A percentile compares a stretch with the other conserved stretches of the same genome.
Conservation (phyloP, 1,140 invertebrate species). For the Leptinotarsa lineolata region DNA sequence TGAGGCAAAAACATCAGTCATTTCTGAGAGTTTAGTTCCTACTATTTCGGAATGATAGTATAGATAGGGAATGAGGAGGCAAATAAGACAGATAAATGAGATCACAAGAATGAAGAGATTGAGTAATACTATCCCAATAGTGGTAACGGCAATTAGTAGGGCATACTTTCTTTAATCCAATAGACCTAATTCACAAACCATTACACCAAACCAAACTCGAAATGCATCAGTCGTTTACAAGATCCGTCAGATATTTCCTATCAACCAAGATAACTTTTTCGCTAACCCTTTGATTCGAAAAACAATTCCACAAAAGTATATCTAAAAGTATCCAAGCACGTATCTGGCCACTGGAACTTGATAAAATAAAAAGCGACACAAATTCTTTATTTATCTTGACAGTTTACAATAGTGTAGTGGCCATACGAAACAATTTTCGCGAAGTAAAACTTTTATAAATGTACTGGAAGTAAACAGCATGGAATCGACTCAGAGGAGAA, state of each 20-base stretch:
- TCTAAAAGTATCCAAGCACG: constrained; percentile 22
- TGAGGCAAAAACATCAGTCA: too few relatives aligned
- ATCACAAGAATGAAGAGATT: too few relatives aligned
- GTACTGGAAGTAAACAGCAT: constrained; percentile 15
- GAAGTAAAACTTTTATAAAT: constrained; percentile 22
- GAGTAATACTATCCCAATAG: too few relatives aligned
- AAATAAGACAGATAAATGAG: too few relatives aligned
- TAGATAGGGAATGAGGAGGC: too few relatives aligned
- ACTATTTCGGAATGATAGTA: too few relatives aligned
- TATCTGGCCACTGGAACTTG: constrained; percentile 18
- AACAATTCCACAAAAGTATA: background rate
- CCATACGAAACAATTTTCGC: constrained; percentile 25
- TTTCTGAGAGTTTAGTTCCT: too few relatives aligned
- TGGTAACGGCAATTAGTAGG: too few relatives aligned
- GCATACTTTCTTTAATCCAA: too few relatives aligned
- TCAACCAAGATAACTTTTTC: background rate
- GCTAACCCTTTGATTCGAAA: background rate
- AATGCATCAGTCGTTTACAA: too few relatives aligned
- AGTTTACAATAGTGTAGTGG: constrained; percentile 21
- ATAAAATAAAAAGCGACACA: constrained; percentile 23
- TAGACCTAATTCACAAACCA: too few relatives aligned
- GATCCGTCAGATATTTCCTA: background rate
- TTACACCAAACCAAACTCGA: too few relatives aligned
- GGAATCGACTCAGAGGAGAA: constrained; percentile 9
- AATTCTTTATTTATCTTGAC: constrained; percentile 32